Evolutionary conservation across 2,113 vertebrate genomes (phyloP).

Genomic region (Stictonetta naevosa): DNA sequence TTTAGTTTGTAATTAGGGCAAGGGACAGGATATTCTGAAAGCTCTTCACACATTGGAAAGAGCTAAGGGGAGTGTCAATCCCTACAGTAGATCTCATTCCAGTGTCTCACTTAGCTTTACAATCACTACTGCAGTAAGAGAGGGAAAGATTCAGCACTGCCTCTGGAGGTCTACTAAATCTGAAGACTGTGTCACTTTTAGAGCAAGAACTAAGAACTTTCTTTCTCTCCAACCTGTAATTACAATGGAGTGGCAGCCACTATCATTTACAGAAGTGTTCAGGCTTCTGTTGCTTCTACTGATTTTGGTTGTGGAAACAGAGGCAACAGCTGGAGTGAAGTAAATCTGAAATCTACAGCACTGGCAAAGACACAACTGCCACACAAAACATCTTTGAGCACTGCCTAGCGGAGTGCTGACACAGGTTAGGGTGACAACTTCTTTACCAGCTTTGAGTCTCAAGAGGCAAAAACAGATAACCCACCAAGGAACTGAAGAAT

Average conservation of each 20-base stretch:
- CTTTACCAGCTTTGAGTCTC: not conserved
- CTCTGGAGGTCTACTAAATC: not conserved
- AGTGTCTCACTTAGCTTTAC: not conserved
- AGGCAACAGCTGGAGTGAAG: not conserved
- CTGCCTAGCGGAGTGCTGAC: not conserved
- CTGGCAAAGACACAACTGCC: not conserved
- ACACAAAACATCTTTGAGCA: not conserved
- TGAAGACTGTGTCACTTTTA: not conserved
- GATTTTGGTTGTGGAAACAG: not conserved
- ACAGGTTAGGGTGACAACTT: not conserved
- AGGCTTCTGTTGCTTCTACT: not conserved
- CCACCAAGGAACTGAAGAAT: not conserved
- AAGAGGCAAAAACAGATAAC: not conserved
- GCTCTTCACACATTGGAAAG: not conserved
- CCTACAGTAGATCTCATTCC: not conserved
- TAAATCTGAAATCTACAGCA: constrained; percentile 1
- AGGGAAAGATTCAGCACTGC: not conserved
- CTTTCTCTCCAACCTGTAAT: not conserved
- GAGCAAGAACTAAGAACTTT: not conserved
- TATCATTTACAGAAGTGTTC: not conserved
- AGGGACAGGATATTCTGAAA: not conserved
- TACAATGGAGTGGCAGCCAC: not conserved
- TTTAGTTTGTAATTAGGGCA: not conserved
- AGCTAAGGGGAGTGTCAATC: not conserved
- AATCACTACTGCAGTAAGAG: not conserved